phyloP scores from a whole-genome alignment of 2,113 vertebrate genomes.

The Tachysurus fulvidraco region DNA sequence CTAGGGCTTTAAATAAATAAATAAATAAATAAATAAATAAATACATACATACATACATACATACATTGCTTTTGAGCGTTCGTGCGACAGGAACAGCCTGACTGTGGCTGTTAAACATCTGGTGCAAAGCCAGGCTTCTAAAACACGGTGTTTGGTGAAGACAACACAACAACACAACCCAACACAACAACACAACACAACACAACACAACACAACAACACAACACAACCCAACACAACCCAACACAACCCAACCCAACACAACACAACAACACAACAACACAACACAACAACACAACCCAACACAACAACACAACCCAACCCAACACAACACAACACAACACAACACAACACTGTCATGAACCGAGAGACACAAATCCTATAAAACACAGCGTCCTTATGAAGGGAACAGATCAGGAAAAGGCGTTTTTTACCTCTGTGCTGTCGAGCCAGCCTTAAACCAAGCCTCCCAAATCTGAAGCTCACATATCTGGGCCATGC shows the following conservation, averaged over 20 bases:
- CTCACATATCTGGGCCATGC: conserved; percentile 14
- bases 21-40: neutral
- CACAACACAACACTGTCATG: neutral
- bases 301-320: too few relatives aligned
- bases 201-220: too few relatives aligned
- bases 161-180: neutral
- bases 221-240: too few relatives aligned
- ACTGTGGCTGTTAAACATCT: conserved; percentile 36
- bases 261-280: too few relatives aligned
- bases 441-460: conserved; percentile 1
- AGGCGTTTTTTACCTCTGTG: conserved; percentile 41
- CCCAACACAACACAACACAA: too few relatives aligned
- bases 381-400: neutral
- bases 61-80: neutral
- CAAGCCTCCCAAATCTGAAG: neutral
- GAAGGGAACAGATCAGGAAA: neutral
- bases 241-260: too few relatives aligned
- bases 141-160: neutral
- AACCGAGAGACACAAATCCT: neutral
- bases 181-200: too few relatives aligned
- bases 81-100: neutral
- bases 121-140: conserved; percentile 4
- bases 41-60: too few relatives aligned
- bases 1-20: neutral
- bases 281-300: too few relatives aligned